Percentiles rank a stretch among this genome's conserved stretches.
phyloP scores from a whole-genome alignment of 2,113 vertebrate species.

The Zapus hudsonius region DNA sequence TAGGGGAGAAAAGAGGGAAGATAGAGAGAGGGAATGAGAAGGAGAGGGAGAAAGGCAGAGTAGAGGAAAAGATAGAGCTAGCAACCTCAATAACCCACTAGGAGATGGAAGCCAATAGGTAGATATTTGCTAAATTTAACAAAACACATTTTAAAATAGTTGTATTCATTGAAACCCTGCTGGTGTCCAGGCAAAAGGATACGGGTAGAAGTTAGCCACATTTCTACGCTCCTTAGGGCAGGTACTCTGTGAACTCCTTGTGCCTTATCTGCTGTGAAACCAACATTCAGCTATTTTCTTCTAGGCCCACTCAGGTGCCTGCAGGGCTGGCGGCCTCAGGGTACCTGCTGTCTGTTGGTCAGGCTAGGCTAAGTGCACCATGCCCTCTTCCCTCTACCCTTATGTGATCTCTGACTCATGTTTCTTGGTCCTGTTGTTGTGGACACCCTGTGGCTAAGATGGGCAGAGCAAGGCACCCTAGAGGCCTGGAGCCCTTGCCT shows the following conservation, averaged over 20 bases:
- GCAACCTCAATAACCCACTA: rapidly evolving
- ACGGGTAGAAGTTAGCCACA: background rate
- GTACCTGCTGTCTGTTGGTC: background rate
- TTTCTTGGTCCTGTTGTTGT: background rate
- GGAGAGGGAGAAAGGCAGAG: too few relatives aligned
- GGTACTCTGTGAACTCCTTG: background rate
- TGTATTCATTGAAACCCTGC: too few relatives aligned
- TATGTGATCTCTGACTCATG: too few relatives aligned
- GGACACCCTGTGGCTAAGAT: background rate
- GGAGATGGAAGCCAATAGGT: background rate
- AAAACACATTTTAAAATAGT: rapidly evolving
- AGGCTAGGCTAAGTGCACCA: too few relatives aligned
- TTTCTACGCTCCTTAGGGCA: background rate
- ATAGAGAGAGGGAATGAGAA: background rate
- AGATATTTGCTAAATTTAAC: too few relatives aligned
- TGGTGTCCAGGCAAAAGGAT: background rate
- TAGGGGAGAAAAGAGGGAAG: background rate
- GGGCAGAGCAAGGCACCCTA: background rate
- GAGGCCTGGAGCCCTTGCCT: background rate
- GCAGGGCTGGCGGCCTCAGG: background rate
- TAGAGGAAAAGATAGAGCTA: background rate
- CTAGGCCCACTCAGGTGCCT: background rate
- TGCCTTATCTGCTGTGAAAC: background rate
- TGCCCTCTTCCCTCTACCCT: too few relatives aligned
- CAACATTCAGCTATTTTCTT: too few relatives aligned